Evolutionary conservation across 2,797 vertebrate genomes (phyloP).

Genomic region (Amazonetta brasiliensis): DNA sequence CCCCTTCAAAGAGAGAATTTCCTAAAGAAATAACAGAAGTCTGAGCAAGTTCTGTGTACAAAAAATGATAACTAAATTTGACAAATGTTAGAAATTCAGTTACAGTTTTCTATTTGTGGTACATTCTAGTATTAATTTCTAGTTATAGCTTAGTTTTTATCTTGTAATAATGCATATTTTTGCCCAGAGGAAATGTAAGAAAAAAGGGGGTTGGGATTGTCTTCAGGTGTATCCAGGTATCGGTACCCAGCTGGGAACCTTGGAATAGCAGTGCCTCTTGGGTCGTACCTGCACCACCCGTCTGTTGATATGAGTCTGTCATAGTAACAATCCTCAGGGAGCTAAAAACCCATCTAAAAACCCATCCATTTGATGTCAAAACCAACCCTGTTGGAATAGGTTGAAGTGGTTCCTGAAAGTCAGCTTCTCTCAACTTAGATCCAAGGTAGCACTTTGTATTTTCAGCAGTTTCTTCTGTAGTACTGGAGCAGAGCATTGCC

Average conservation of each 20-base stretch:
- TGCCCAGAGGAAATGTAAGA: background rate
- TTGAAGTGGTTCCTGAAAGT: background rate
- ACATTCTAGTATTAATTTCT: background rate
- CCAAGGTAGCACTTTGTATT: background rate
- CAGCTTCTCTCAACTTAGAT: background rate
- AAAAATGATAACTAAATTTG: background rate
- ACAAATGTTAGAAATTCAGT: background rate
- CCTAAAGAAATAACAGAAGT: background rate
- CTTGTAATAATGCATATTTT: background rate
- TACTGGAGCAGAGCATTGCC: fast-evolving
- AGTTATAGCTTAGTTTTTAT: background rate
- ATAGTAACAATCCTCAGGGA: background rate
- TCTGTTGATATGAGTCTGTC: background rate
- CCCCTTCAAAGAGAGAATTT: background rate
- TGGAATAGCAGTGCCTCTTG: background rate
- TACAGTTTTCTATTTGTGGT: background rate
- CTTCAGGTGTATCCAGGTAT: background rate
- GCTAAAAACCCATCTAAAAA: background rate
- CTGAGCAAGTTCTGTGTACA: background rate
- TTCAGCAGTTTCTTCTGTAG: background rate
- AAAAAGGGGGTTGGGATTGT: background rate
- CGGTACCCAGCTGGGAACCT: background rate
- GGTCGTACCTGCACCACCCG: background rate
- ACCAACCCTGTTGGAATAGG: fast-evolving
- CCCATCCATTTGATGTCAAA: background rate